phyloP scores from a whole-genome alignment of 2,113 vertebrate species.

The Hemiprocne comata region DNA sequence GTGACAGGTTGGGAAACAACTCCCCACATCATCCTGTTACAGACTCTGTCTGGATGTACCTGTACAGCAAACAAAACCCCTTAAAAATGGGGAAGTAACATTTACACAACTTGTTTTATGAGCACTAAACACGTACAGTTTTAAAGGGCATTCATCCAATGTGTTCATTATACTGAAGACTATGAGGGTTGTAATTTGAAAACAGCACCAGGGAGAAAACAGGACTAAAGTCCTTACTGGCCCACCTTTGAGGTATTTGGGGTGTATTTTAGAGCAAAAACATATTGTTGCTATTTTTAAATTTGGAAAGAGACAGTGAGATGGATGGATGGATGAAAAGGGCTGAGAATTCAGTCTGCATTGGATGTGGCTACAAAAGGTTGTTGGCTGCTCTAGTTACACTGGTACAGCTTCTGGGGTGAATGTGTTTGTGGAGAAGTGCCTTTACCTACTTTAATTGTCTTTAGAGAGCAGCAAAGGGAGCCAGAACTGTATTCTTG shows the following conservation, averaged over 20 bases:
- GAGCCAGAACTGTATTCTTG: not conserved
- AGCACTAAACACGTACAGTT: not conserved
- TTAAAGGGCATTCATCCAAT: fast-evolving
- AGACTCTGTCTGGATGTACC: not conserved
- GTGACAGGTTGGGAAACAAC: not conserved
- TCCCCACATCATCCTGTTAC: not conserved
- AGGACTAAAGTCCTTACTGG: not conserved
- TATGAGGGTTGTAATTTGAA: not conserved
- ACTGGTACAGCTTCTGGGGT: fast-evolving
- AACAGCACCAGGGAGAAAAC: not conserved
- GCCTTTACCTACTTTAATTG: not conserved
- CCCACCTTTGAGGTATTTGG: not conserved
- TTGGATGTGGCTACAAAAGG: not conserved
- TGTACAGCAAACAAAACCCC: not conserved
- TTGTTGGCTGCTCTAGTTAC: not conserved
- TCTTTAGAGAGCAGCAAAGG: not conserved
- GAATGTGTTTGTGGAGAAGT: not conserved
- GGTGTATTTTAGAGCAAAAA: not conserved
- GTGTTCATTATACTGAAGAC: not conserved
- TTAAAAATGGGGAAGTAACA: not conserved
- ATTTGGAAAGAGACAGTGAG: not conserved
- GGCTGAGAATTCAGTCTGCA: not conserved
- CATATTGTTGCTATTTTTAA: not conserved
- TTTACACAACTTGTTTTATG: not conserved
- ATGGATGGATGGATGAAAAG: not conserved